Percentiles rank a stretch among this genome's conserved stretches.
Conservation (phyloP, 1,140 invertebrate genomes). For the Armadillidium nasatum region DNA sequence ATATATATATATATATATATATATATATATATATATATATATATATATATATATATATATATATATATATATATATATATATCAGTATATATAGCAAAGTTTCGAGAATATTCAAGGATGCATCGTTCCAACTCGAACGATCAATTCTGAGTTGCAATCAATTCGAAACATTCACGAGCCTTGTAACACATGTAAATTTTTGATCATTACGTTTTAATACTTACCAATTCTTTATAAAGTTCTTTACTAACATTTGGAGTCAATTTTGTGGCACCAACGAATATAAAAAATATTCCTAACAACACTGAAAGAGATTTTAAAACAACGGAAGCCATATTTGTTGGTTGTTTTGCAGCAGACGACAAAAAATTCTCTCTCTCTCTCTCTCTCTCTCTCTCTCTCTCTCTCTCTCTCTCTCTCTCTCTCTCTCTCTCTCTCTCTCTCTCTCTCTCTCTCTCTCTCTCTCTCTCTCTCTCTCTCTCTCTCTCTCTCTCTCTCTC, state of each 20-base stretch:
- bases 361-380: not conserved
- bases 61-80: not conserved
- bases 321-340: conserved; percentile 63
- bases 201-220: conserved; percentile 46
- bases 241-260: conserved; percentile 87
- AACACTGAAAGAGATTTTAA: conserved; percentile 83
- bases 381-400: not conserved
- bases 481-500: not conserved
- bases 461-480: not conserved
- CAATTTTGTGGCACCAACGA: conserved; percentile 87
- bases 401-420: not conserved
- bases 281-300: conserved; percentile 90
- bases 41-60: conserved; percentile 12
- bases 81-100: no score
- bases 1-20: not conserved
- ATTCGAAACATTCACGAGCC: no score
- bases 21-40: conserved; percentile 11
- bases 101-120: not conserved
- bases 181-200: no score
- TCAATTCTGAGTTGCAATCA: no score
- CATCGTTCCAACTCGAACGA: no score
- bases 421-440: conserved; percentile 2
- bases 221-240: conserved; percentile 93
- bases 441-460: not conserved
- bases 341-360: conserved; percentile 5